Base-by-base conservation (phyloP, 1,140 invertebrate genomes). In the Drosophila bocqueti region DNA sequence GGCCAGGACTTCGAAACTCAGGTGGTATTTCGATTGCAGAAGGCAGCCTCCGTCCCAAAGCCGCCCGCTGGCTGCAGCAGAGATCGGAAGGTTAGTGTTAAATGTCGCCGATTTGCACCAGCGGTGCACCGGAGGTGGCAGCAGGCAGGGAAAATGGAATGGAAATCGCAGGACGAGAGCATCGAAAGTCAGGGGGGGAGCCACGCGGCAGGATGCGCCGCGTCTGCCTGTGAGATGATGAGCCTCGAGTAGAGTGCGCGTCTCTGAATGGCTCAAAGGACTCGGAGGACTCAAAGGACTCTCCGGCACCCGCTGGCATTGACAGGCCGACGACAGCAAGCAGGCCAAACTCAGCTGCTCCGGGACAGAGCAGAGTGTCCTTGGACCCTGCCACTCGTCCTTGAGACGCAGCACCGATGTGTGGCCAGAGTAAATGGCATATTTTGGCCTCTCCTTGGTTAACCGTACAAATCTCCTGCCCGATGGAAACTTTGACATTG, bases 381-480 rank as follows among this genome's bases (percentile, higher is more conserved):
- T 75, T 59, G 55, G 29, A 26, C 18, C 10, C 47, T 9, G 21
- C 21, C 34, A 24, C 13, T 31, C 71, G 84, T 76, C 82, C 85
- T 90, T 90, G 85, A 58, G 31, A 52, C 36, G 7, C 36, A 38
- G 7, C 36, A 38, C 38, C 42, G 64, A 83, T 86, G 76, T 86
- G 83, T 86, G 83, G 83, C 83, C 83, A 86, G 55, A 38, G 76
- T 91, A 91, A 90, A 90, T 90, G 82, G 72, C 64, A 86, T 90
- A 90, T 90, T 90, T 90, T 90, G 85, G 85, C 82, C 86, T 67
- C 61, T 85, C 79, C 86, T 57, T 84, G 82, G 86, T 91, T 90
- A 91, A 89, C 86, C 85, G 67, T 87, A 76, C 54, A 52, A 34
- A 34, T 52, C 38, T 63, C 34, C 21, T 26, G 38, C 6, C 34